A percentile compares a stretch with the other conserved stretches of the same genome.
These are phyloP conservation scores for Mohoua ochrocephala DNA, from an alignment of 2,113 vertebrate genomes.

Conservation along the genomic window DNA sequence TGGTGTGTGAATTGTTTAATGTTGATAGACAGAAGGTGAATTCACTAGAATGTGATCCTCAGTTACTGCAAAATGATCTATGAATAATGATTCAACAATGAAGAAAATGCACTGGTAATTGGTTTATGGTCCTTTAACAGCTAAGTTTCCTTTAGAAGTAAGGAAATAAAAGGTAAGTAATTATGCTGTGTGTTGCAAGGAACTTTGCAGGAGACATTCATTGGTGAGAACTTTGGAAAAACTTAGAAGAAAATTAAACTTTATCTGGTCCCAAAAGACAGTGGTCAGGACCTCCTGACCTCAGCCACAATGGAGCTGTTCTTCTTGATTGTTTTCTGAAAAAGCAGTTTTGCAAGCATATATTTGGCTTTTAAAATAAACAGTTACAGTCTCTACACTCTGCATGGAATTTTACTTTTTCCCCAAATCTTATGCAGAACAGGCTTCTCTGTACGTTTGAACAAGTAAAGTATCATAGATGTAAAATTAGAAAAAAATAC, in stretches of 20 bases:
- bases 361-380: background rate
- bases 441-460: background rate
- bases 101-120: background rate
- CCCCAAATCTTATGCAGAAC: background rate
- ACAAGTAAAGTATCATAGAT: background rate
- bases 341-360: background rate
- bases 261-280: background rate
- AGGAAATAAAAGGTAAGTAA: background rate
- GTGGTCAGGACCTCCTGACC: background rate
- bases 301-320: background rate
- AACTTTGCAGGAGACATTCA: background rate
- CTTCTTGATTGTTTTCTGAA: background rate
- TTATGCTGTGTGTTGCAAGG: background rate
- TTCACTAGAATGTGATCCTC: background rate
- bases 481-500: background rate
- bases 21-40: background rate
- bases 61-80: background rate
- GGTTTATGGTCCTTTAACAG: background rate
- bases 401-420: background rate
- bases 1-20: background rate
- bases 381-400: background rate
- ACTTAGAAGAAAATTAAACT: background rate
- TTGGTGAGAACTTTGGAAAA: background rate
- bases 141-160: background rate
- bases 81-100: background rate